phyloP scores from a whole-genome alignment of 30 jellyfish, hydroid and myxozoan species.

The Aurelia aurita region DNA sequence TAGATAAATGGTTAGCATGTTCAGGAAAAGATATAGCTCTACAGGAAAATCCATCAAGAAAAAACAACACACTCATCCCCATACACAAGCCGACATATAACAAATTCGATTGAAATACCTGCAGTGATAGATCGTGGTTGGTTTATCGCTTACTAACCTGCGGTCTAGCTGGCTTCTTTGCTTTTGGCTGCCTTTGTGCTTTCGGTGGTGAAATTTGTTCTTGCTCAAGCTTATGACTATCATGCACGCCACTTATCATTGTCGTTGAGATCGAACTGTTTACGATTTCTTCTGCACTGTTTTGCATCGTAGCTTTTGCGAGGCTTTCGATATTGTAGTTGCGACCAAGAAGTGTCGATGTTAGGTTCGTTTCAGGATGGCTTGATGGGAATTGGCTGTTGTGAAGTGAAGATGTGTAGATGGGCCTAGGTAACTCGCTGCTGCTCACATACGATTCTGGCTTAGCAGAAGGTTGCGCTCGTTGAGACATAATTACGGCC shows the following conservation, averaged over 20 bases:
- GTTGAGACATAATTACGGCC: conserved; percentile 89
- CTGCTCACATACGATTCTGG: conserved; percentile 69
- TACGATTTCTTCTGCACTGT: conserved; percentile 15
- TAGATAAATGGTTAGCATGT: no score
- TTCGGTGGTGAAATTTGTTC: conserved; percentile 84
- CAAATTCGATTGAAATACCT: no score
- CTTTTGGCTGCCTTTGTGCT: conserved; percentile 58
- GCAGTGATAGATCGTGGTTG: no score
- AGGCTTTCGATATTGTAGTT: conserved; percentile 59
- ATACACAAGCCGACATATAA: no score
- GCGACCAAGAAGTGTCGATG: conserved; percentile 79
- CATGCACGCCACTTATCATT: conserved; percentile 90
- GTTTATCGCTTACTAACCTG: conserved; percentile 1
- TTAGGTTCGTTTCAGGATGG: conserved; percentile 69
- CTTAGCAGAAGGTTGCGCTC: conserved; percentile 83
- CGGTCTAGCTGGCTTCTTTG: conserved; percentile 28
- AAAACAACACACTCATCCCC: no score
- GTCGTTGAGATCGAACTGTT: conserved; percentile 49
- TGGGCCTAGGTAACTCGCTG: conserved; percentile 63
- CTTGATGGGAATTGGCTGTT: conserved; percentile 82
- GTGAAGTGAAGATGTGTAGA: conserved; percentile 72
- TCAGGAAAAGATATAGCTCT: no score
- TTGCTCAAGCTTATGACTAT: conserved; percentile 94
- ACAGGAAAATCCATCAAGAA: no score
- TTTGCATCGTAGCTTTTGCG: conserved; percentile 54